Base-by-base conservation (phyloP, 2,797 vertebrate species). In the Enteromius paludinosus region DNA sequence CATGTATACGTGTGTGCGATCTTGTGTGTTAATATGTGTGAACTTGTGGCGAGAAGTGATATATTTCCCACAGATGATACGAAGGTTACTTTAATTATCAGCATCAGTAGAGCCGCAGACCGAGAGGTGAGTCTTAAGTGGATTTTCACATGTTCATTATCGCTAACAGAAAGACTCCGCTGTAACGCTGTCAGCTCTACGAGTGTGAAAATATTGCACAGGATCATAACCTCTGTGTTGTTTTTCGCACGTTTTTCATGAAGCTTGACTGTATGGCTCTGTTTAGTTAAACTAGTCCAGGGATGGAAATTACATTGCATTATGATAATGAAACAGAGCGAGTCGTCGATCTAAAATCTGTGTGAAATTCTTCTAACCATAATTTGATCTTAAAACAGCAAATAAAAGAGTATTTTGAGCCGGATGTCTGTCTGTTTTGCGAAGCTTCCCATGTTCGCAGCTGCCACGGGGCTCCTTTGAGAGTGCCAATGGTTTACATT, bases 321-420 rank as follows among this genome's bases (percentile, higher is more conserved):
- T 92, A 91, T 89, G 89, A 90, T 86, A 94, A 94, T 90, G 86
- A 91, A 91, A 90, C 87, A 84, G 84, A 93, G 93, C 91, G 91
- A 92, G 93, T 94, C 92, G 93, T 88, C 86, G 86, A 90, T 92
- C 90, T 84, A 86, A 89, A 90, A 91, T 93, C 93, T 89, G 91
- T 93, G 92, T 92, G 92, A 94, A 92, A 93, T 94, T 94, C 93
- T 89, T 92, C 87, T 91, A 90, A 91, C 92, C 89, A 90, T 93
- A 94, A 94, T 94, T 93, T 94, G 94, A 94, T 94, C 94, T 92
- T 93, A 93, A 94, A 94, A 94, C 91, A 95, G 92, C 93, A 93
- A 94, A 93, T 89, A 89, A 82, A 88, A 74, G 66, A n/a, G 68
- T 70, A 84, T 61, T 61, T 66, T 43, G 72, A 84, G 85, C 85